Percentiles rank a stretch among this genome's conserved stretches.
phyloP scores from a whole-genome alignment of 2,888 invertebrate genomes.

The Morpho helenor region DNA sequence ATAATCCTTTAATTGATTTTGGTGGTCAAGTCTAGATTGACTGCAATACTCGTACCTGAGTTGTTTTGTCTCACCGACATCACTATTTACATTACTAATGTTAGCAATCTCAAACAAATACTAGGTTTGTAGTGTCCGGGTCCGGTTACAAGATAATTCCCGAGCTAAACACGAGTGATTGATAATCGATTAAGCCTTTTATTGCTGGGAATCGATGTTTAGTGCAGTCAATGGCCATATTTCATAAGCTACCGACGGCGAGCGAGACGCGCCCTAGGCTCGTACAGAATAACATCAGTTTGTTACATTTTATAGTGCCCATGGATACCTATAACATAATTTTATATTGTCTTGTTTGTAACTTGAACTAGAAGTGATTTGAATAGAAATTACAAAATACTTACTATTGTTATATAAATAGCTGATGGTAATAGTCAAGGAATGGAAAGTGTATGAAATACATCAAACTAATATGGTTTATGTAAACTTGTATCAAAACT shows the following conservation, averaged over 20 bases:
- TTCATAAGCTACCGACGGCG: slow-evolving; percentile 1
- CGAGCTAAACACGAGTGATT: slow-evolving; percentile 6
- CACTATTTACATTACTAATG: background rate
- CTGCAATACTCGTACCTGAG: too few species aligned
- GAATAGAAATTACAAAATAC: too few species aligned
- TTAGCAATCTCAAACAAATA: background rate
- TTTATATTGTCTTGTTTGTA: too few species aligned
- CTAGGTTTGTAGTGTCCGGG: background rate
- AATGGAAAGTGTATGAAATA: too few species aligned
- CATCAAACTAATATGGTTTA: too few species aligned
- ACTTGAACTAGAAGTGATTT: too few species aligned
- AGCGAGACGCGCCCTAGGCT: slow-evolving; percentile 1
- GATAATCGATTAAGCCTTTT: slow-evolving; percentile 12
- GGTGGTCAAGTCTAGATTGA: too few species aligned
- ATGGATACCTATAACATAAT: too few species aligned
- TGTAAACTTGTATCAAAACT: too few species aligned
- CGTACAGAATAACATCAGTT: background rate
- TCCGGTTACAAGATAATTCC: background rate
- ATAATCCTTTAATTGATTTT: too few species aligned
- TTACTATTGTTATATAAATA: too few species aligned
- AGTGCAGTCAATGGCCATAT: slow-evolving; percentile 3
- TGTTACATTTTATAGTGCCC: background rate
- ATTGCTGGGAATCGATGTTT: slow-evolving; percentile 4
- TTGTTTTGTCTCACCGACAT: background rate
- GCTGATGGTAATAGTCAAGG: too few species aligned